These are phyloP conservation scores for Amniataba percoides DNA, from an alignment of 2,797 vertebrate species.

Conservation along the genomic window DNA sequence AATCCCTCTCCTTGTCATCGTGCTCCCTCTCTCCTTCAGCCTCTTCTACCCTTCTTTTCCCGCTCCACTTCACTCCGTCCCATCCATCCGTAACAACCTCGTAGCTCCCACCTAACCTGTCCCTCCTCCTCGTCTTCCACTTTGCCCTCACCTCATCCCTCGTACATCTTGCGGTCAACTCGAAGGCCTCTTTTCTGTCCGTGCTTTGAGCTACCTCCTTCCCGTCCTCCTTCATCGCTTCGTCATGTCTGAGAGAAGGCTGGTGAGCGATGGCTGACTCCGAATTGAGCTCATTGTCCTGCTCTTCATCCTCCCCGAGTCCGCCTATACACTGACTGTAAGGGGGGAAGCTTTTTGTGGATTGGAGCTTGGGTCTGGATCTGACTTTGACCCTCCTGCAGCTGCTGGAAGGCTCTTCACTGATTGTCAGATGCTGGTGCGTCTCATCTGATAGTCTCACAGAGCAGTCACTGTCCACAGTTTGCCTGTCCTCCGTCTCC, in stretches of 20 bases:
- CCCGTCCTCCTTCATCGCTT: not conserved
- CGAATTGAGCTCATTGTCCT: slow-evolving; percentile 1
- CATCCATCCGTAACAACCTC: slow-evolving; percentile 48
- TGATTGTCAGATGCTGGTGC: slow-evolving; percentile 10
- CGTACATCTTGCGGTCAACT: slow-evolving; percentile 22
- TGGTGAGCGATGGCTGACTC: not conserved
- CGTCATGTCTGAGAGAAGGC: not conserved
- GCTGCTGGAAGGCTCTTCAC: slow-evolving; percentile 37
- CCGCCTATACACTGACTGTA: slow-evolving; percentile 77
- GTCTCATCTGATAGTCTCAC: slow-evolving; percentile 39
- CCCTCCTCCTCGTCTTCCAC: slow-evolving; percentile 68
- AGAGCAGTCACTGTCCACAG: slow-evolving; percentile 43
- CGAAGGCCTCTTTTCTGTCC: slow-evolving; percentile 45
- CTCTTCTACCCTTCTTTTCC: slow-evolving; percentile 52
- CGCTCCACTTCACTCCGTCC: slow-evolving; percentile 45
- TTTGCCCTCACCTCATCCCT: slow-evolving; percentile 61
- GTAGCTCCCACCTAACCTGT: slow-evolving; percentile 60
- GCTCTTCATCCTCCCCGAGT: slow-evolving; percentile 48
- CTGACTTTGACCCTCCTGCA: slow-evolving; percentile 24
- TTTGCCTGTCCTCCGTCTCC: slow-evolving; percentile 28
- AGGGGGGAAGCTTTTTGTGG: slow-evolving; percentile 78
- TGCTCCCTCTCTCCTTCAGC: slow-evolving; percentile 15
- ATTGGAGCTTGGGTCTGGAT: slow-evolving; percentile 72
- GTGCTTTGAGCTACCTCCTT: slow-evolving; percentile 6
- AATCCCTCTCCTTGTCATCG: slow-evolving; percentile 15